phyloP scores from a whole-genome alignment of 2,888 invertebrate genomes.

The Drosophila infuscata region DNA sequence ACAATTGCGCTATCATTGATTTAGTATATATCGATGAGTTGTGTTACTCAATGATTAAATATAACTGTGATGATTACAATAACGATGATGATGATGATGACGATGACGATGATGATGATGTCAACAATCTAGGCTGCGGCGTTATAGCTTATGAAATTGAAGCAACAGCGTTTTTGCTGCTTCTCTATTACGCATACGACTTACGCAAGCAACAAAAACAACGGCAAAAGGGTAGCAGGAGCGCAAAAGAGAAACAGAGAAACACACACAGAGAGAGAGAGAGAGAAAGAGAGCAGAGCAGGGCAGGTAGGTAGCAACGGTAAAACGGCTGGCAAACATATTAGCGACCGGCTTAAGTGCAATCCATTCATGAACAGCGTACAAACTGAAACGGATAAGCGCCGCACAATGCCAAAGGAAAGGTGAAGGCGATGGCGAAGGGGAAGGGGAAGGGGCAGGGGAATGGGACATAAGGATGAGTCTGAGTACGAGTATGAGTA shows the following conservation, averaged over 20 bases:
- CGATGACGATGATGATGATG: conserved; percentile 34
- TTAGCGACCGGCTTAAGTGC: conserved; percentile 71
- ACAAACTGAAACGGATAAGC: conserved; percentile 53
- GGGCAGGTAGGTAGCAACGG: conserved; percentile 49
- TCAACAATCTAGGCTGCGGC: conserved; percentile 35
- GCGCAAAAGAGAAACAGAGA: neutral
- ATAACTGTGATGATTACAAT: neutral
- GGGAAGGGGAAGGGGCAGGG: neutral
- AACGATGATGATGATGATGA: conserved; percentile 17
- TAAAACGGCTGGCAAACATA: conserved; percentile 55
- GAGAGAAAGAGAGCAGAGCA: neutral
- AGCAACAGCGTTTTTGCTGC: conserved; percentile 52
- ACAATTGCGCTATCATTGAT: neutral
- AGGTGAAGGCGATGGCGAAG: neutral
- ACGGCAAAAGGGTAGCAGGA: conserved; percentile 13
- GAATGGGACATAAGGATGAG: conserved; percentile 8
- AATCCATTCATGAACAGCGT: conserved; percentile 58
- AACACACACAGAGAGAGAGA: neutral
- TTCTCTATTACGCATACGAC: conserved; percentile 61
- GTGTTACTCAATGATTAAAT: neutral
- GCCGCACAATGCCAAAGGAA: conserved; percentile 30
- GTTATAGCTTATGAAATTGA: conserved; percentile 41
- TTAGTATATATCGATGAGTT: neutral
- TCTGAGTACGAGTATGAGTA: conserved; percentile 2
- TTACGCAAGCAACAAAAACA: conserved; percentile 15